Base-by-base conservation (phyloP, 2,113 vertebrate species). In the Semicossyphus pulcher region DNA sequence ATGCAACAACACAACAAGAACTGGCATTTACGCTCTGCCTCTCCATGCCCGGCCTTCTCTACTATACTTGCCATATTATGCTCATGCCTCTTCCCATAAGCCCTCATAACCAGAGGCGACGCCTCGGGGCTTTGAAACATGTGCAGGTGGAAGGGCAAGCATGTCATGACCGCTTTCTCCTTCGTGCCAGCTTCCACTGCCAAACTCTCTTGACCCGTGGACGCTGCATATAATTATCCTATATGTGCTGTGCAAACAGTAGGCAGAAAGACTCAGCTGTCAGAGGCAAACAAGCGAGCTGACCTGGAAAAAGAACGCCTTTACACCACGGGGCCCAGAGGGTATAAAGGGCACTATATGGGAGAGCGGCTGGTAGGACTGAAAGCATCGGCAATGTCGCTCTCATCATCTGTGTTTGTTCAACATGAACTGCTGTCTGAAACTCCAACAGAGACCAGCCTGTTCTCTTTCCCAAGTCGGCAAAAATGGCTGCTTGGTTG, bases 221-320 rank as follows among this genome's bases (percentile, higher is more conserved):
- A 44, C 18, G 45, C 62, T 6, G 25, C 39, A 72, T 82, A 75
- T 89, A 90, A 90, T 86, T 76, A 86, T 79, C 39, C 72, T 73
- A 72, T 76, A 79, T 63, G 56, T 62, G 65, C 81, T 34, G 45
- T 36, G 65, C 63, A 68, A 82, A 83, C 80, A 41, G 82, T 36
- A 63, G 66, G 66, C 47, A 4, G 69, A 26, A 4, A 56, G 75
- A 53, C 86, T 86, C 91, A 91, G 89, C 89, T 90, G 88, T 62
- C 66, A 78, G 76, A 61, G 37, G 79, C 80, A 71, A 83, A 78
- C 53, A 68, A 75, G 87, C 18, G 69, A 88, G 82, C 42, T 93
- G 93, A 93, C 93, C 93, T 91, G 88, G 88, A 93, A 93, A 86
- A 88, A 69, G 28, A 69, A 85, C 53, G 78, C 57, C 76, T 79